A percentile compares a stretch with the other conserved stretches of the same genome.
phyloP scores from a whole-genome alignment of 92 coral and sea anemone species.

The Epizoanthus ramosus region DNA sequence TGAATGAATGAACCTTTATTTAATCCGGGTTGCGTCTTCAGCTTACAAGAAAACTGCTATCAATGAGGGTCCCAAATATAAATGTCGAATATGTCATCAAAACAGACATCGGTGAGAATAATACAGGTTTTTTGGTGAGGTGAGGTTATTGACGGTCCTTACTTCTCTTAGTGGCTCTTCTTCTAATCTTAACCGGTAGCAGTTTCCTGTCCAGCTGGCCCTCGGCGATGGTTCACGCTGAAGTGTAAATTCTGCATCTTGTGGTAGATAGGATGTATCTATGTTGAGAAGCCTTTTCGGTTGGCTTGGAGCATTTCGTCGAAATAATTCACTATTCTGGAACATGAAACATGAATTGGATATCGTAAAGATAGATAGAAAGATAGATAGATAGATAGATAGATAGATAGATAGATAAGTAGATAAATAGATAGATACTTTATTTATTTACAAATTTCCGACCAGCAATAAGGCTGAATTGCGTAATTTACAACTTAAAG shows the following conservation, averaged over 20 bases:
- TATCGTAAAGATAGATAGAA: no score
- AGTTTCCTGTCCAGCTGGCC: not conserved
- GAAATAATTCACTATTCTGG: not conserved
- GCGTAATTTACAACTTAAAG: no score
- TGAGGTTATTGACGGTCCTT: not conserved
- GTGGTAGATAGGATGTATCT: not conserved
- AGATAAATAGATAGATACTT: no score
- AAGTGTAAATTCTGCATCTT: conserved; percentile 3
- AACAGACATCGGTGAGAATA: not conserved
- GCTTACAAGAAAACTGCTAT: no score
- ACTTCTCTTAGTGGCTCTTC: not conserved
- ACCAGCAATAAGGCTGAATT: no score
- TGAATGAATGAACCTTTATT: no score
- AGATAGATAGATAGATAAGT: no score
- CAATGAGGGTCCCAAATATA: no score
- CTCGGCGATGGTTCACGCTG: not conserved
- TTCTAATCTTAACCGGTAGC: not conserved
- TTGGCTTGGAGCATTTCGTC: not conserved
- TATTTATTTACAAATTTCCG: no score
- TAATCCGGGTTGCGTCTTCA: no score
- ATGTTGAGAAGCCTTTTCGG: not conserved
- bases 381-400: no score
- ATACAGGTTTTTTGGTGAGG: not conserved
- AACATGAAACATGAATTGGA: not conserved
- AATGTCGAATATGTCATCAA: not conserved